Evolutionary conservation across 1,140 invertebrate genomes (phyloP), one percentile per base, ranked within the genome.

Genomic region (Dendrolimus kikuchii): DNA sequence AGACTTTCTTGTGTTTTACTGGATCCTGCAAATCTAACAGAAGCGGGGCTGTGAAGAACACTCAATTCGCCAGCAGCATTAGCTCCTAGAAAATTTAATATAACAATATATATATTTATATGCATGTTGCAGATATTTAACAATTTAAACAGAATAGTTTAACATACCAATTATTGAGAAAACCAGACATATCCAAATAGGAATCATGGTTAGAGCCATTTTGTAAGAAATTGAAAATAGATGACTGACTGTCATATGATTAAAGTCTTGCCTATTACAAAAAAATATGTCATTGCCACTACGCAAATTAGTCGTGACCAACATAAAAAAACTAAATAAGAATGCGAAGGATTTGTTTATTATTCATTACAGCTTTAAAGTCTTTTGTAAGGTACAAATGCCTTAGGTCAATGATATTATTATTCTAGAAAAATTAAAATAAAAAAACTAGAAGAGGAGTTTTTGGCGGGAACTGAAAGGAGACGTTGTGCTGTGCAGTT

Each of bases 31-130:
- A 95, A 94, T 50, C 87, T 82, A 44, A 94, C 78, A 61, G 91
- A 91, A 40, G 89, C 82, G 23, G 93, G 92, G 68, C 88, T 90
- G 66, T 92, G 89, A 44, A 94, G 74, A 23, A 94, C 77, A 46
- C 88, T 88, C 44, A 95, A 90, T 79, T 93, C 92, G 40, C 93
- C 93, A 59, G 74, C 83, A 42, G 90, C 92, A 62, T 89, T 83
- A 0, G 74, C 59, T 42, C 88, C 93, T 94, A 88, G 89, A 57
- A 53, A 55, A 40, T 42, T 51, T 8, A 49, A 10, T 50, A 8
- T 46, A 59, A 53, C 38, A 55, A 39, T 46, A 46, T 43, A 44
- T 40, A 5, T 51, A 10, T 5, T 5, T 37, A 45, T 43, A 38
- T 7, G 7, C 39, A 39, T 9, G 4, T 8, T 51, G 39, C 3